Evolutionary conservation across 2,113 vertebrate genomes (phyloP).

Genomic region (Rousettus leschenaultii): DNA sequence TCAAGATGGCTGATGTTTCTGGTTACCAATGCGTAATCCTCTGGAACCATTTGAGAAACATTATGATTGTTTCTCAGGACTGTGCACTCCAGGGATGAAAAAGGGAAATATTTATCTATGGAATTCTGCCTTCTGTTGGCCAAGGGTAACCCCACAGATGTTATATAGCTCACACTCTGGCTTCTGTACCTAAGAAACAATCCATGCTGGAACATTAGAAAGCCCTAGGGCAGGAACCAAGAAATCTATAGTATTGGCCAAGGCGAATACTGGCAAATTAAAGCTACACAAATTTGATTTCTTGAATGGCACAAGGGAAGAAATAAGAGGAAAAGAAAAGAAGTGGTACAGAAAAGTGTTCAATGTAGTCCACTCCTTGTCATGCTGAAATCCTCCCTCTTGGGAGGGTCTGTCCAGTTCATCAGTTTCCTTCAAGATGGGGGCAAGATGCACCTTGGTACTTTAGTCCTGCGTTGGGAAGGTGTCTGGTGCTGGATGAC

Average conservation of each 20-base stretch:
- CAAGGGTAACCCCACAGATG: background rate
- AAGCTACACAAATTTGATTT: background rate
- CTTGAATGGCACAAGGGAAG: background rate
- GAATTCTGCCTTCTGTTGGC: background rate
- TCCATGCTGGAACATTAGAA: background rate
- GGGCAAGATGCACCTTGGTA: background rate
- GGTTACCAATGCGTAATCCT: background rate
- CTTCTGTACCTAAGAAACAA: background rate
- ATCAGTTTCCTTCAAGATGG: background rate
- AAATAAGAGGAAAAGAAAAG: background rate
- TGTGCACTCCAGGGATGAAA: background rate
- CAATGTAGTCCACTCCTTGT: too few relatives aligned
- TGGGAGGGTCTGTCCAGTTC: background rate
- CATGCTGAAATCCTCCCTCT: background rate
- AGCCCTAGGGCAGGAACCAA: background rate
- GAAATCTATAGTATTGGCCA: background rate
- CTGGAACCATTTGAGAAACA: background rate
- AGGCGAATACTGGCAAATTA: background rate
- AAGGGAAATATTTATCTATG: background rate
- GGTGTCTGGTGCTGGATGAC: background rate
- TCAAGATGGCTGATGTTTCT: background rate
- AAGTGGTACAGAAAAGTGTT: background rate
- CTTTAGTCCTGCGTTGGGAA: background rate
- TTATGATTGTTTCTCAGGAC: background rate
- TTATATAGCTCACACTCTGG: background rate